These are phyloP conservation scores for Drosophila monieri DNA, from an alignment of 2,888 invertebrate genomes.

Conservation along the genomic window DNA sequence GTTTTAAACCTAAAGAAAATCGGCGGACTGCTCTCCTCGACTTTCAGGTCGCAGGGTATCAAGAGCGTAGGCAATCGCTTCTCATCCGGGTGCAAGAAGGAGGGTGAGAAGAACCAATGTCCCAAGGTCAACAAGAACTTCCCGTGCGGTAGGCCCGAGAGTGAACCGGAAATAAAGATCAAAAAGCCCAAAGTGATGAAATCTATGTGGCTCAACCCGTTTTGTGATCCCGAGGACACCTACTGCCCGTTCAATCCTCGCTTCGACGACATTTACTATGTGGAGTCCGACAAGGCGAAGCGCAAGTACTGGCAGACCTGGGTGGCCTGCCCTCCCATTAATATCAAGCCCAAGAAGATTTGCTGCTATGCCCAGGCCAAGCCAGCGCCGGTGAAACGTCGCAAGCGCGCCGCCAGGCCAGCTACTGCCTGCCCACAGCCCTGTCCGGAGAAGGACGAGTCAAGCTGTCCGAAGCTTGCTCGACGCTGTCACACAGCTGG, in stretches of 20 bases:
- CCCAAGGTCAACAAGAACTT: slow-evolving; percentile 4
- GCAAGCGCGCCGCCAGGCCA: slow-evolving; percentile 43
- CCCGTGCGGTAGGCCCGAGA: slow-evolving; percentile 57
- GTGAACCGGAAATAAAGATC: slow-evolving; percentile 10
- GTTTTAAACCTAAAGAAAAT: not conserved
- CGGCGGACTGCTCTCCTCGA: not conserved
- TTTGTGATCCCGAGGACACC: slow-evolving; percentile 43
- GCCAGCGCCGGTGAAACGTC: slow-evolving; percentile 59
- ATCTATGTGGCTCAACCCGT: slow-evolving; percentile 77
- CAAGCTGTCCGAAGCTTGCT: slow-evolving; percentile 44
- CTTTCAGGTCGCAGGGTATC: not conserved
- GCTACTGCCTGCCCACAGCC: slow-evolving; percentile 45
- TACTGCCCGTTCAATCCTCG: slow-evolving; percentile 65
- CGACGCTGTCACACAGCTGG: slow-evolving; percentile 58
- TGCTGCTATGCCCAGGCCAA: slow-evolving; percentile 59
- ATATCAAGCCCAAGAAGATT: slow-evolving; percentile 61
- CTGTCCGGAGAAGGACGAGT: too few relatives aligned
- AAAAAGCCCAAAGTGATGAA: too few relatives aligned
- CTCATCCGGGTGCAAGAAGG: slow-evolving; percentile 22
- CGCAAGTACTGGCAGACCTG: slow-evolving; percentile 81
- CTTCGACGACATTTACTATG: slow-evolving; percentile 80
- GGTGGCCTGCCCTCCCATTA: slow-evolving; percentile 76
- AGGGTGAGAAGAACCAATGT: slow-evolving; percentile 21
- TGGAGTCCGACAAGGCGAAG: slow-evolving; percentile 75
- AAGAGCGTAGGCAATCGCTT: slow-evolving; percentile 14